Evolutionary conservation across 2,113 vertebrate genomes (phyloP).

Genomic region (Lophochroa leadbeateri): DNA sequence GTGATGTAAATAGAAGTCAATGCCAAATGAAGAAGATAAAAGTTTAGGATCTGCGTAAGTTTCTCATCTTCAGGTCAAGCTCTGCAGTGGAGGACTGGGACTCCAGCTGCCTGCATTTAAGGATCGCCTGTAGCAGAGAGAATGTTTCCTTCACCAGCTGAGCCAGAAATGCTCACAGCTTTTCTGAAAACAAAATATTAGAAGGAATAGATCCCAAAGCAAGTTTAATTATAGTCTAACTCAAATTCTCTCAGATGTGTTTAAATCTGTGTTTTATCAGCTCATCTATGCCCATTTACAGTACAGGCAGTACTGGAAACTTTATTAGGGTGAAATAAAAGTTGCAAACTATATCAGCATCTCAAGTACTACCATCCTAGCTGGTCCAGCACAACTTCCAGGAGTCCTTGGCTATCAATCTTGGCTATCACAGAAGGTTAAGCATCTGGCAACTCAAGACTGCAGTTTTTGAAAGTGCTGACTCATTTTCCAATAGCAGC

Average conservation of each 20-base stretch:
- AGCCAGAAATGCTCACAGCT: neutral
- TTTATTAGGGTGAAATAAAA: neutral
- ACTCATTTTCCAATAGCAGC: neutral
- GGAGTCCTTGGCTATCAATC: neutral
- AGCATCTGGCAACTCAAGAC: neutral
- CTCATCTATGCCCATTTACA: neutral
- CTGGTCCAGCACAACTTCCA: neutral
- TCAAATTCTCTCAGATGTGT: neutral
- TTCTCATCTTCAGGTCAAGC: neutral
- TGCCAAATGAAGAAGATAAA: neutral
- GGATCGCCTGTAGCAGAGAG: neutral
- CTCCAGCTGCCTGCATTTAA: neutral
- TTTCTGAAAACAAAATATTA: neutral
- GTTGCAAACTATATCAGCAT: neutral
- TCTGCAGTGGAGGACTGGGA: neutral
- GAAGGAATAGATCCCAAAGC: neutral
- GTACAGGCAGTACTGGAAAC: neutral
- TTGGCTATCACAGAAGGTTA: neutral
- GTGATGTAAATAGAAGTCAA: neutral
- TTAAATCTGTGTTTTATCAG: neutral
- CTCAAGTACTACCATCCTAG: neutral
- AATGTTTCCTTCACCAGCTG: neutral
- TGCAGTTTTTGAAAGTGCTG: neutral
- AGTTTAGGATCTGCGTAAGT: neutral
- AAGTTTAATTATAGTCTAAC: neutral